Percentiles rank a stretch among this genome's conserved stretches.
Evolutionary conservation across 2,113 vertebrate genomes (phyloP).

Genomic region (Pituophis catenifer): DNA sequence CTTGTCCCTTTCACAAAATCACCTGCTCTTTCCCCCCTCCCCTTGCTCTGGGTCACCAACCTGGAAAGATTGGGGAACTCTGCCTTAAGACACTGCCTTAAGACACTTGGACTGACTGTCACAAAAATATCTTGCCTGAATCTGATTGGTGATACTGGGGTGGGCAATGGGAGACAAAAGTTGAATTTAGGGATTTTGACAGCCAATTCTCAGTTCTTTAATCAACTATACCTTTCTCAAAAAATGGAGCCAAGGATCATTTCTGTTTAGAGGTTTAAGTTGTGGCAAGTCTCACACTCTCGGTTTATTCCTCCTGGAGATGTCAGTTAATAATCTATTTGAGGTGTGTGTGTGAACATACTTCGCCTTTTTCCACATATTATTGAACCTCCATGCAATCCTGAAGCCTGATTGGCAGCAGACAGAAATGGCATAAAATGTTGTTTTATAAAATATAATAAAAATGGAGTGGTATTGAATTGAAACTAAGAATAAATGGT

Average conservation of each 20-base stretch:
- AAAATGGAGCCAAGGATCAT: neutral
- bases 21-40: too few relatives aligned
- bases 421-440: neutral
- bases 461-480: too few relatives aligned
- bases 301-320: too few relatives aligned
- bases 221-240: neutral
- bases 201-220: neutral
- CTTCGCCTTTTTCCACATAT: neutral
- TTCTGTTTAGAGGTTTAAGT: neutral
- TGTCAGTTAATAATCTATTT: neutral
- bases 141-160: neutral
- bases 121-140: neutral
- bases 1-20: too few relatives aligned
- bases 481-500: too few relatives aligned
- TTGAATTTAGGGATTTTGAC: neutral
- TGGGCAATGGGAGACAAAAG: neutral
- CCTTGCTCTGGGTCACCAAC: too few relatives aligned
- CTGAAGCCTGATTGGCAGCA: neutral
- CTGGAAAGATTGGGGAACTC: too few relatives aligned
- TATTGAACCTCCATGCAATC: neutral
- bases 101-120: neutral
- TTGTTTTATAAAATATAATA: too few relatives aligned
- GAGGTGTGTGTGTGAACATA: neutral
- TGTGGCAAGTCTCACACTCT: neutral
- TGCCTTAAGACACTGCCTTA: neutral